phyloP scores from a whole-genome alignment of 1,140 invertebrate species.

The Muscidifurax raptorellus region DNA sequence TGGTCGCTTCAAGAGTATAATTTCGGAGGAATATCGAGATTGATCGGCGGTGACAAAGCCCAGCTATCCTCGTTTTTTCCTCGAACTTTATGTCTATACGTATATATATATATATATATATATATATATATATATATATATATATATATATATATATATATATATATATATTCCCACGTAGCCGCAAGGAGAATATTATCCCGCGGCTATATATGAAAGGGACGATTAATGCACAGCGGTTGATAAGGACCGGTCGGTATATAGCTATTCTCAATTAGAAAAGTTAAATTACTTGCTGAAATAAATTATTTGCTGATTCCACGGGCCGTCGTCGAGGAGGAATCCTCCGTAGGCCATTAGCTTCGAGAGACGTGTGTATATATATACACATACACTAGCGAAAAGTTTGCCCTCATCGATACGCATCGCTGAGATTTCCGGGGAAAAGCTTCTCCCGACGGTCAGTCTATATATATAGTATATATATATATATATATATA shows the following conservation, averaged over 20 bases:
- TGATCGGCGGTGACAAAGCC: not conserved
- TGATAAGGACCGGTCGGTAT: conserved; percentile 2
- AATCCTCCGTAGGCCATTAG: not conserved
- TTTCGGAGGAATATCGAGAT: not conserved
- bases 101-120: no score
- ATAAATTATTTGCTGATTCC: conserved; percentile 66
- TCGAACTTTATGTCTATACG: no score
- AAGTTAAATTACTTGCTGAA: conserved; percentile 68
- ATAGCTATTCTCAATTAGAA: conserved; percentile 59
- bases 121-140: no score
- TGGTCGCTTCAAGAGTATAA: not conserved
- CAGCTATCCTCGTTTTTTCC: no score
- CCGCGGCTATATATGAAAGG: no score
- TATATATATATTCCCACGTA: no score
- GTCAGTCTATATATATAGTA: no score
- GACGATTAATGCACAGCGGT: not conserved
- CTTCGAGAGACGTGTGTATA: not conserved
- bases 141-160: no score
- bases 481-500: no score
- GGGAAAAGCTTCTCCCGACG: not conserved
- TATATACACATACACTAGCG: not conserved
- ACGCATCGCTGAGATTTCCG: not conserved
- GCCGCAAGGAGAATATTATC: not conserved
- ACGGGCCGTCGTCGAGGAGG: not conserved
- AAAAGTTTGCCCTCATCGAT: not conserved